Percentiles rank a stretch among this genome's conserved stretches.
These are phyloP conservation scores for Oeneis ivallda DNA, from an alignment of 2,888 invertebrate genomes.

Conservation along the genomic window DNA sequence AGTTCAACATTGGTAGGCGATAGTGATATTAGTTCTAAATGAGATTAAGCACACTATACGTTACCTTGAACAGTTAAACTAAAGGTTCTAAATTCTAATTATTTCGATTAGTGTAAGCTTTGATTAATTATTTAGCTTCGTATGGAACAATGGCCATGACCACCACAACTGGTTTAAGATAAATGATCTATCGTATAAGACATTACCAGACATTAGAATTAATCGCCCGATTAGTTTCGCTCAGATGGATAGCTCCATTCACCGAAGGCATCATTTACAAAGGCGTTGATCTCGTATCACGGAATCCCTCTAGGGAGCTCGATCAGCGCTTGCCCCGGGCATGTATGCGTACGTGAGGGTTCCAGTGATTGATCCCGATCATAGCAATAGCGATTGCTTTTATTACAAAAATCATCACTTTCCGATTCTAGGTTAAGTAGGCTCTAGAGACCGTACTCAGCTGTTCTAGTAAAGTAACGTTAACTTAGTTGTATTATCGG, in stretches of 20 bases:
- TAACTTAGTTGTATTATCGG: no score
- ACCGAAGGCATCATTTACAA: not conserved
- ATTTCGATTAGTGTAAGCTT: no score
- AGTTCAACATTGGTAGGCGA: no score
- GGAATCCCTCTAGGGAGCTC: not conserved
- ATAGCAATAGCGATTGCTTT: not conserved
- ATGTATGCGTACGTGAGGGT: not conserved
- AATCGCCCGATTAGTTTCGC: not conserved
- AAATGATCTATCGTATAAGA: no score
- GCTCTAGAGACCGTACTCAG: not conserved
- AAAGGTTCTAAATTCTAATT: no score
- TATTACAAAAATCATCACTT: slow-evolving; percentile 6
- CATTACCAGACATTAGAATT: not conserved
- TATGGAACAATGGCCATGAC: no score
- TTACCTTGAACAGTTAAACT: no score
- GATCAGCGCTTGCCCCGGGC: not conserved
- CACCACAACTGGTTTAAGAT: no score
- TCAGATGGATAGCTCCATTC: not conserved
- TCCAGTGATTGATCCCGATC: not conserved
- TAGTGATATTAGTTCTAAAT: no score
- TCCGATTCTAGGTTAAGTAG: not conserved
- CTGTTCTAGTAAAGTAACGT: not conserved
- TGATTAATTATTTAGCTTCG: no score
- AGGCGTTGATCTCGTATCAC: not conserved
- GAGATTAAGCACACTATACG: no score